Base-by-base conservation (phyloP, 2,888 invertebrate species). In the Dynastes maya region DNA sequence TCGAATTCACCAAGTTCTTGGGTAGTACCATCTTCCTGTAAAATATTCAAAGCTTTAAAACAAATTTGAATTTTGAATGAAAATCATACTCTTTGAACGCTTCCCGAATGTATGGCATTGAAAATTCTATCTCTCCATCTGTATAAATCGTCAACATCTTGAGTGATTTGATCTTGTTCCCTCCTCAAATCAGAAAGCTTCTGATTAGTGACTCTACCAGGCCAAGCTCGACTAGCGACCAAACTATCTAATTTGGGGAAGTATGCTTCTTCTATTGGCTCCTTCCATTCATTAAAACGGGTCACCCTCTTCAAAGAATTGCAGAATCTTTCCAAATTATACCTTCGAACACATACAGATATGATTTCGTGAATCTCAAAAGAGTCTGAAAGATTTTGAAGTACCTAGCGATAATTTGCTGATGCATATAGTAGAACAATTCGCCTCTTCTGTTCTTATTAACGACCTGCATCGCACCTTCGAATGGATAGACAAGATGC, bases 401-500 rank as follows among this genome's bases (percentile, higher is more conserved):
- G 2, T 83, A 87, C 91, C 92, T 90, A 2, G 92, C 91, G 79
- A 92, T 85, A 77, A 93, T 89, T 85, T 94, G 94, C 82, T 93
- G 91, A 83, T 95, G 95, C 95, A 95, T 95, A 87, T 94, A 95
- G 86, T 92, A 95, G 88, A 95, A 95, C 0, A 95, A 89, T 88
- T 95, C 95, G 40, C 95, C 95, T 49, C 95, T 92, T 76, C 95
- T 91, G 86, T 95, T 94, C 86, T 96, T 95, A 70, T 90, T 90
- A 3, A 96, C 95, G 58, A 95, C 92, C 58, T 89, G 88, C 64
- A 83, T 83, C 0, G 91, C 88, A 0, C 93, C 92, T 82, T 94
- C 93, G 87, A 94, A 94, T 0, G 96, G 96, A 87, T 96, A 96
- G 1, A 96, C 96, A 82, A 96, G 90, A 88, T 97, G 96, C 96